Conservation (phyloP, 2,888 invertebrate genomes). For the Heliconius aoede region DNA sequence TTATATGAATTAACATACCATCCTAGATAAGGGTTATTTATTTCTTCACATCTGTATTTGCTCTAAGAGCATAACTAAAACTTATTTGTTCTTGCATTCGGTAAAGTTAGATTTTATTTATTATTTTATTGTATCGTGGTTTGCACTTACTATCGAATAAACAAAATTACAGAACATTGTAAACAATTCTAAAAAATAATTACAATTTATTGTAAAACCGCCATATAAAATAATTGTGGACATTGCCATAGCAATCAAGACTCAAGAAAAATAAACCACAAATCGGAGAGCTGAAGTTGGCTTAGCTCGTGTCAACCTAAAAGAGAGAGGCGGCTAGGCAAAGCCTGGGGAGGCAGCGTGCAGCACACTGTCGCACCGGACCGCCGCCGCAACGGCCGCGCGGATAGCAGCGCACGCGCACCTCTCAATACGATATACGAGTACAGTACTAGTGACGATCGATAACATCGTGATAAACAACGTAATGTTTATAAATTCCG, state of each 20-base stretch:
- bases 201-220: not conserved
- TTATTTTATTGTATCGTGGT: too few species aligned
- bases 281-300: conserved; percentile 41
- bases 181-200: not conserved
- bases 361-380: conserved; percentile 76
- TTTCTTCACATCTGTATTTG: too few species aligned
- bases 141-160: not conserved
- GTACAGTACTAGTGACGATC: conserved; percentile 44
- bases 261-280: conserved; percentile 35
- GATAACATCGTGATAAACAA: conserved; percentile 48
- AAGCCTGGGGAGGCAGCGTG: conserved; percentile 70
- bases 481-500: conserved; percentile 55
- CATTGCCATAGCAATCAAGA: conserved; percentile 20
- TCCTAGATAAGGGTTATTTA: too few species aligned
- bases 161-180: not conserved
- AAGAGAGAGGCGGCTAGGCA: conserved; percentile 81
- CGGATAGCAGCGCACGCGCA: conserved; percentile 70
- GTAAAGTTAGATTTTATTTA: not conserved
- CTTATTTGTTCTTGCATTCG: not conserved
- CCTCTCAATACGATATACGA: conserved; percentile 39
- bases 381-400: conserved; percentile 78
- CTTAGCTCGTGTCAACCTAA: conserved; percentile 62
- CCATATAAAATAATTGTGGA: not conserved
- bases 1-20: too few species aligned
- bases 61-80: not conserved